Evolutionary conservation across 2,797 vertebrate species (phyloP).

Genomic region (Gymnopithys bicolor): DNA sequence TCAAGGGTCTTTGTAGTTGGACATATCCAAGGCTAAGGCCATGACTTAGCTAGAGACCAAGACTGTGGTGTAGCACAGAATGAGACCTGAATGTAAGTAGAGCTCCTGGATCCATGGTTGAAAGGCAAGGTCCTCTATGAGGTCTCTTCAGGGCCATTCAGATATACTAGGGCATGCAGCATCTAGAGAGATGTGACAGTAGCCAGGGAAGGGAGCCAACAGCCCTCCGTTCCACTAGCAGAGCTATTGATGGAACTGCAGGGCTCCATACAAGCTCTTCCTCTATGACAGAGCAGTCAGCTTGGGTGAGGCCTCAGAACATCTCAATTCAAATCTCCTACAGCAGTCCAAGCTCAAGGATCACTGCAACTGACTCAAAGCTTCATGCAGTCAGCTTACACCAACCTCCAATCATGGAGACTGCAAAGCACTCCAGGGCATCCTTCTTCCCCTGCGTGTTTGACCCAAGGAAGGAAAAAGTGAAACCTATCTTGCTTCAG

Average conservation of each 20-base stretch:
- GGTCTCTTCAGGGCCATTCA: neutral
- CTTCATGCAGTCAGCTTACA: neutral
- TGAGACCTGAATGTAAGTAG: neutral
- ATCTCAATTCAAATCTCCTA: neutral
- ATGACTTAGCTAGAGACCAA: neutral
- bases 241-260: neutral
- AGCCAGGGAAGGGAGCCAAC: neutral
- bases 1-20: neutral
- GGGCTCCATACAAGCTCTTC: neutral
- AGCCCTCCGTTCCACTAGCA: neutral
- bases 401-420: neutral
- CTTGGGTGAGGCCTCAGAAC: neutral
- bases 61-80: accelerated
- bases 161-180: no score
- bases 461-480: neutral
- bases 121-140: no score
- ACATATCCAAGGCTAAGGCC: neutral
- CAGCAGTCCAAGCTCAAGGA: neutral
- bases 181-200: no score
- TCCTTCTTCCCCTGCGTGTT: neutral
- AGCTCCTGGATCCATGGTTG: neutral
- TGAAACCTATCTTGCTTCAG: neutral
- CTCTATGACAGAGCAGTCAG: neutral
- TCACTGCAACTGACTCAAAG: neutral
- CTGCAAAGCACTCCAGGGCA: neutral